A percentile compares a stretch with the other conserved stretches of the same genome.
Evolutionary conservation across 2,888 invertebrate species (phyloP).

Genomic region (Psylliodes chrysocephalus): DNA sequence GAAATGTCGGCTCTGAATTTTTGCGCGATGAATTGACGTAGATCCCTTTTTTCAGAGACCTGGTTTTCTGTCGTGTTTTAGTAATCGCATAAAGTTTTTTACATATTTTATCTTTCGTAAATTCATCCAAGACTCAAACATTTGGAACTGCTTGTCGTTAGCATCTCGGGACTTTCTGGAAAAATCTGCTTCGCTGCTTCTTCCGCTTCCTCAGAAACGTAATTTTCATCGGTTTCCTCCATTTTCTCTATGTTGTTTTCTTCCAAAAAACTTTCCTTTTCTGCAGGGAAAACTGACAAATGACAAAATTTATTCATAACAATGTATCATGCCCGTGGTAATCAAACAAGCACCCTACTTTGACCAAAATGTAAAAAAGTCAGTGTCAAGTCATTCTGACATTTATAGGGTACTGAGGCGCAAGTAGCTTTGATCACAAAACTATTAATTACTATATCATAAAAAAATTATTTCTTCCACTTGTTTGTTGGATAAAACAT

Average conservation of each 20-base stretch:
- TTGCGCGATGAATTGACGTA: too few relatives aligned
- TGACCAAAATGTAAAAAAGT: conserved; percentile 25
- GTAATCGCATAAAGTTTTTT: too few relatives aligned
- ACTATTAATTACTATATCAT: conserved; percentile 19
- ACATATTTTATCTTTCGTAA: too few relatives aligned
- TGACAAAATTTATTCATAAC: conserved; percentile 20
- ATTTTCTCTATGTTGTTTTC: conserved; percentile 8
- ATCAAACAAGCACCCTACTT: background rate
- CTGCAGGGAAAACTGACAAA: too few relatives aligned
- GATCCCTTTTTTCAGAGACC: too few relatives aligned
- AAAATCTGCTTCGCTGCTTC: conserved; percentile 29
- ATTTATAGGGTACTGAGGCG: conserved; percentile 23
- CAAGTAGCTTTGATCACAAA: conserved; percentile 8
- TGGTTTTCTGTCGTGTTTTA: too few relatives aligned
- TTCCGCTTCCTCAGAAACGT: conserved; percentile 18
- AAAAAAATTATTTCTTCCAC: conserved; percentile 26
- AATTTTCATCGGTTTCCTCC: conserved; percentile 24
- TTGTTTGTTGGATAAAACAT: conserved; percentile 30
- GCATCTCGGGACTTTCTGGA: conserved; percentile 24
- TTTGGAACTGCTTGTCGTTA: conserved; percentile 22
- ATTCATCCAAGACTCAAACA: conserved; percentile 2
- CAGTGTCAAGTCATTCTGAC: conserved; percentile 22
- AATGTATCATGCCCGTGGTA: conserved; percentile 21
- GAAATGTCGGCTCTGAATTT: too few relatives aligned
- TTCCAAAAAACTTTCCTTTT: conserved; percentile 18